Conservation (phyloP, 2,797 vertebrate species). For the Prionace glauca region DNA sequence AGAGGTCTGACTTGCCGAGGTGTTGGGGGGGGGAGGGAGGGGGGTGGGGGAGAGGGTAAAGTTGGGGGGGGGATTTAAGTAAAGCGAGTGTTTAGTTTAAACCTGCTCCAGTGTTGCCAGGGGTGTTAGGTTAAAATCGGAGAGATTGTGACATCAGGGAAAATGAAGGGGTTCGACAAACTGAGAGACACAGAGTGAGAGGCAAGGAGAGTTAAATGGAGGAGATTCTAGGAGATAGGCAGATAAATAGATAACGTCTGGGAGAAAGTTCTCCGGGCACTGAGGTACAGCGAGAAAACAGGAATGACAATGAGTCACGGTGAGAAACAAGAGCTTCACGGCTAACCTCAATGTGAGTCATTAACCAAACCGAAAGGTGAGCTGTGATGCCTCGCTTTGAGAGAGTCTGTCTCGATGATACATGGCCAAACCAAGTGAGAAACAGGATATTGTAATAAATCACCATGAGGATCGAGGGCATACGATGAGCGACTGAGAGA, state of each 20-base stretch:
- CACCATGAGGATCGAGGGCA: not conserved
- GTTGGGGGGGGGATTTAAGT: not conserved
- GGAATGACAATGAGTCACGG: not conserved
- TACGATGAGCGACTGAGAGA: not conserved
- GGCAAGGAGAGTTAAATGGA: not conserved
- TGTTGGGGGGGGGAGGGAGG: too few relatives aligned
- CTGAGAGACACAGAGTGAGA: not conserved
- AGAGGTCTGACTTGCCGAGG: too few relatives aligned
- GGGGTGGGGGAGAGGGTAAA: too few relatives aligned
- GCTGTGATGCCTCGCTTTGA: not conserved
- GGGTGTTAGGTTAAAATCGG: not conserved
- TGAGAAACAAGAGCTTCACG: not conserved
- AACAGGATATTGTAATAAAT: not conserved
- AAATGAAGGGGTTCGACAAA: not conserved
- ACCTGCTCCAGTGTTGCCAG: not conserved
- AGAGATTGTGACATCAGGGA: not conserved
- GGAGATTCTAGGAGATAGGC: not conserved
- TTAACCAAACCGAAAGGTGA: not conserved
- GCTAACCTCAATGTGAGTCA: not conserved
- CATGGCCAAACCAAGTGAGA: not conserved
- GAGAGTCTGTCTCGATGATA: not conserved
- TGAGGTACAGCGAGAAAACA: too few relatives aligned
- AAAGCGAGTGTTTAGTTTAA: not conserved
- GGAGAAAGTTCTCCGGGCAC: not conserved
- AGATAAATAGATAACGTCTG: not conserved